Evolutionary conservation across 2,113 vertebrate genomes (phyloP), one percentile per base, ranked within the genome.

Genomic region (Labeo rohita): DNA sequence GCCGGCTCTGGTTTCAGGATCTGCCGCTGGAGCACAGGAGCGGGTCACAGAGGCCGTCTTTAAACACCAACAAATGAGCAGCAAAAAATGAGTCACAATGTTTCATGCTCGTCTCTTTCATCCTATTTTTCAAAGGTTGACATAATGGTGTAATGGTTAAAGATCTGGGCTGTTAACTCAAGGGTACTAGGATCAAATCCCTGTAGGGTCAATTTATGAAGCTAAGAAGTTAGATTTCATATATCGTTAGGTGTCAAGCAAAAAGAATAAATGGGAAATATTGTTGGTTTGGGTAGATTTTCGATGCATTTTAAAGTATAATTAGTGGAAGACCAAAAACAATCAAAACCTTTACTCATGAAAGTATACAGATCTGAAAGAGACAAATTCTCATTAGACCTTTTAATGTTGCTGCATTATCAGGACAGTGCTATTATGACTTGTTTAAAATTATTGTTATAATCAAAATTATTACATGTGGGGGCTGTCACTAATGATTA

Each of bases 21-120:
- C 89, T 91, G 91, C 78, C 80, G 65, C 47, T 8, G 80, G 85
- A 85, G 87, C 43, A 52, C 68, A 76, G 84, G 78, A 88, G 82
- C 78, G 74, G 91, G 89, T 89, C 89, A 81, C 80, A 76, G 88
- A 84, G 89, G 84, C 88, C 84, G 61, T 88, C 88, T 92, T 91
- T 93, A 88, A 90, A 89, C 52, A 87, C 85, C 84, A 90, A 90
- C 91, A 90, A 90, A 54, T 12, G 43, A 66, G 81, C 50, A 47
- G 79, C 70, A 13, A 84, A 74, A 87, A 68, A 56, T 52, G 66
- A 56, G 65, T 18, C 13, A 87, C 91, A 90, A 85, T 92, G 91
- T 90, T 82, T 93, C 93, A 88, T 91, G 87, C 90, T 78, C 79
- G 85, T 91, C 87, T 91, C 87, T 83, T 91, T 91, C 90, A 88